phyloP scores from a whole-genome alignment of 2,113 vertebrate genomes.

The Cinclus cinclus region DNA sequence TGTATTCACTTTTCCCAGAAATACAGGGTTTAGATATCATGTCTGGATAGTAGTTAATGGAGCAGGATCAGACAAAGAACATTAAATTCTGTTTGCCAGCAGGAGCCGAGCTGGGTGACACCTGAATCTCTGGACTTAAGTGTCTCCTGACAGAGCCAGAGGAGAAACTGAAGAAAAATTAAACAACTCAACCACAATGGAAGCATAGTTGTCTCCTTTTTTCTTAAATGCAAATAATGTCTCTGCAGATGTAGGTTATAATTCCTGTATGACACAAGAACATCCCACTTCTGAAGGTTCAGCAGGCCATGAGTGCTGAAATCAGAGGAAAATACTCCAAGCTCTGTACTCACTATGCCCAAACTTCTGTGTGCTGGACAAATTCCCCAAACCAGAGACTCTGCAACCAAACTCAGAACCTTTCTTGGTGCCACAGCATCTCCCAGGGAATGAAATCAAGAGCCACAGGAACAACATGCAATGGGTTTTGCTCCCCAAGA shows the following conservation, averaged over 20 bases:
- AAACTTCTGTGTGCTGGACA: not conserved
- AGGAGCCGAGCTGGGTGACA: not conserved
- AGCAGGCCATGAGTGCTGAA: not conserved
- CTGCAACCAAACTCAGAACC: not conserved
- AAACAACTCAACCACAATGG: not conserved
- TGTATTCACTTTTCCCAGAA: not conserved
- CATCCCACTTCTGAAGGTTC: not conserved
- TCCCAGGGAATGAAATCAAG: not conserved
- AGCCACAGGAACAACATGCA: not conserved
- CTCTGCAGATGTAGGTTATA: not conserved
- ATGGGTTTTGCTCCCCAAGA: not conserved
- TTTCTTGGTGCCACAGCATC: not conserved
- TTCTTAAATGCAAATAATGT: not conserved
- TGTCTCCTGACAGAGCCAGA: not conserved
- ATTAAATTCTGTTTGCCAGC: not conserved
- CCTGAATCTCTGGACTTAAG: accelerated
- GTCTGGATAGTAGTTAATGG: not conserved
- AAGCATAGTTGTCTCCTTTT: accelerated
- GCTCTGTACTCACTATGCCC: not conserved
- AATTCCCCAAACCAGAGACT: not conserved
- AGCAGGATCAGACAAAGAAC: not conserved
- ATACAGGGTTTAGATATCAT: not conserved
- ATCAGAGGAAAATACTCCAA: not conserved
- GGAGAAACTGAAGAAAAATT: not conserved
- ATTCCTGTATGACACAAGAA: not conserved